These are phyloP conservation scores for Beris morrisii DNA, from an alignment of 2,888 invertebrate species.

Conservation along the genomic window DNA sequence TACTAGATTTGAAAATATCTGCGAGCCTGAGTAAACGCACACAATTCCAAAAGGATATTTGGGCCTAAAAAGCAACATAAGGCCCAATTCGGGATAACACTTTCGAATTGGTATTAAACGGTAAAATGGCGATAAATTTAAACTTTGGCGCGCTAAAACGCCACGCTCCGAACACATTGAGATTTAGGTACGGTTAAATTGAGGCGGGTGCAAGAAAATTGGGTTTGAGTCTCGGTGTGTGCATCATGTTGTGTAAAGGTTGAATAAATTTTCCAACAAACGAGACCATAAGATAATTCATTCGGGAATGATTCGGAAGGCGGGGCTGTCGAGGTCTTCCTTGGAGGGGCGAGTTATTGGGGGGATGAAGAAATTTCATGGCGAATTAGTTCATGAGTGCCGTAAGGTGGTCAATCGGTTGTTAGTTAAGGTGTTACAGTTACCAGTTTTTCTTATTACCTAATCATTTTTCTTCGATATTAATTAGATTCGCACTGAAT, in stretches of 20 bases:
- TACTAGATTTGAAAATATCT: too few relatives aligned
- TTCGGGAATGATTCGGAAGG: not conserved
- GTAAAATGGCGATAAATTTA: too few relatives aligned
- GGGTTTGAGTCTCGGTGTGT: not conserved
- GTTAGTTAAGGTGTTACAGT: too few relatives aligned
- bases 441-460: too few relatives aligned
- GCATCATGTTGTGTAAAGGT: slow-evolving; percentile 19
- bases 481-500: too few relatives aligned
- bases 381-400: slow-evolving; percentile 15
- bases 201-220: not conserved
- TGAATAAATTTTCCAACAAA: slow-evolving; percentile 37
- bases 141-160: not conserved
- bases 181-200: not conserved
- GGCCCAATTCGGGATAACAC: too few relatives aligned
- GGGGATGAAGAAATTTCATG: slow-evolving; percentile 33
- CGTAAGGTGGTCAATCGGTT: not conserved
- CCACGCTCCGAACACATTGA: slow-evolving; percentile 1
- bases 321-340: not conserved
- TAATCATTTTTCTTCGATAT: too few relatives aligned
- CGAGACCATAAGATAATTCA: slow-evolving; percentile 20
- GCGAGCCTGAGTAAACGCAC: too few relatives aligned
- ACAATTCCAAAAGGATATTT: too few relatives aligned
- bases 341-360: slow-evolving; percentile 8
- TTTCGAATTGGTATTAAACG: too few relatives aligned
- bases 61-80: too few relatives aligned